A percentile compares a stretch with the other conserved stretches of the same genome.
These are phyloP conservation scores for Habroteleia sp. DNA, from an alignment of 2,888 invertebrate species.

Conservation along the genomic window DNA sequence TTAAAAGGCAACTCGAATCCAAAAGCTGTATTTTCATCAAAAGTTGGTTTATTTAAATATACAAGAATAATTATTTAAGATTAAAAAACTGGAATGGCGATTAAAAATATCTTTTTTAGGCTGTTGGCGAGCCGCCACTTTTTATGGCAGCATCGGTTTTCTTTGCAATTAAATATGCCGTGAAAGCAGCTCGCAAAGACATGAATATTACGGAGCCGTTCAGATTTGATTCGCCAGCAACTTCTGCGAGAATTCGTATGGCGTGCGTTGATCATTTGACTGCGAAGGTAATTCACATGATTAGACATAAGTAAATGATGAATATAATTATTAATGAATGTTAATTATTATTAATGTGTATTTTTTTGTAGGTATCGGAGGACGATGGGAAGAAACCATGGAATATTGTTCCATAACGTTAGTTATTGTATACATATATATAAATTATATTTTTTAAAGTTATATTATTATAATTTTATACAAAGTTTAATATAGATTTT, in stretches of 20 bases:
- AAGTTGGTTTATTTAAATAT: constrained; percentile 82
- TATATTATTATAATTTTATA: no score
- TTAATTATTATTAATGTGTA: not conserved
- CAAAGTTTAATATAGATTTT: no score
- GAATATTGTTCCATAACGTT: constrained; percentile 65
- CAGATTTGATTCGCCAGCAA: constrained; percentile 91
- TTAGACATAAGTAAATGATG: not conserved
- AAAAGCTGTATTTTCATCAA: constrained; percentile 96
- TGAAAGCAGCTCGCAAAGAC: constrained; percentile 89
- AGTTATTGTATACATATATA: no score
- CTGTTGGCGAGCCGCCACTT: constrained; percentile 97
- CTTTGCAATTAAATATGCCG: constrained; percentile 94
- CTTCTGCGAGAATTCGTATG: constrained; percentile 94
- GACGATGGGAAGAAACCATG: constrained; percentile 64
- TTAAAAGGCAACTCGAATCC: constrained; percentile 95
- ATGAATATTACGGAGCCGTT: constrained; percentile 85
- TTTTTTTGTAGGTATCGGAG: constrained; percentile 51
- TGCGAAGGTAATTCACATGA: constrained; percentile 83
- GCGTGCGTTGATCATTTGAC: constrained; percentile 93
- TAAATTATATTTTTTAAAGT: no score
- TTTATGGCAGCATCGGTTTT: constrained; percentile 92
- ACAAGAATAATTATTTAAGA: no score
- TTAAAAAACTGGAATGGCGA: no score
- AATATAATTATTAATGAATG: not conserved
- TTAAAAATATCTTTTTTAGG: constrained; percentile 86